Percentiles rank a stretch among this genome's conserved stretches.
These are phyloP conservation scores for Zalophus californianus DNA, from an alignment of 2,797 vertebrate species.

Conservation along the genomic window DNA sequence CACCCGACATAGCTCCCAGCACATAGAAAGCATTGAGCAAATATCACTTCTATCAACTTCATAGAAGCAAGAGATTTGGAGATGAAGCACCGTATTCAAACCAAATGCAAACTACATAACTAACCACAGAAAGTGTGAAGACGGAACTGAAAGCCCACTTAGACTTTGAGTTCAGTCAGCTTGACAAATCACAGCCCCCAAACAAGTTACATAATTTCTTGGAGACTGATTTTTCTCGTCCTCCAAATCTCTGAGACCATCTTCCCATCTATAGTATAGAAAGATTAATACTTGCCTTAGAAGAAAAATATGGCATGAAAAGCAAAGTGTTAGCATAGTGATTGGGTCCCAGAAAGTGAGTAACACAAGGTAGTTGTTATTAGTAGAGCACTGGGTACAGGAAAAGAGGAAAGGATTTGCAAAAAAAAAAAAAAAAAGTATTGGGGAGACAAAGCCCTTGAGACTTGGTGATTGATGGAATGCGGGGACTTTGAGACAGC, in stretches of 20 bases:
- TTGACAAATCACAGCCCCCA: neutral
- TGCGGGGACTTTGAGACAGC: neutral
- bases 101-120: neutral
- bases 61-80: neutral
- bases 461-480: neutral
- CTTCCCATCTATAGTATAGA: neutral
- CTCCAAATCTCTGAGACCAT: neutral
- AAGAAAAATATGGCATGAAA: neutral
- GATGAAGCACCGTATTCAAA: neutral
- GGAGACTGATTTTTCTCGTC: neutral
- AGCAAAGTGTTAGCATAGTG: neutral
- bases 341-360: neutral
- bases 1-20: neutral
- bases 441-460: neutral
- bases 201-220: neutral
- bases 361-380: neutral
- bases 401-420: neutral
- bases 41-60: neutral
- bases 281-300: slow-evolving; percentile 3
- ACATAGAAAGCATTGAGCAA: neutral
- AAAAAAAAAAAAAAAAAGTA: neutral
- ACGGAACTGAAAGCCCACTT: neutral
- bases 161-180: neutral
- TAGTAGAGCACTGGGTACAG: neutral
- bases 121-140: neutral